Evolutionary conservation across 2,888 invertebrate species (phyloP).

Genomic region (Sclerodermus sp.): DNA sequence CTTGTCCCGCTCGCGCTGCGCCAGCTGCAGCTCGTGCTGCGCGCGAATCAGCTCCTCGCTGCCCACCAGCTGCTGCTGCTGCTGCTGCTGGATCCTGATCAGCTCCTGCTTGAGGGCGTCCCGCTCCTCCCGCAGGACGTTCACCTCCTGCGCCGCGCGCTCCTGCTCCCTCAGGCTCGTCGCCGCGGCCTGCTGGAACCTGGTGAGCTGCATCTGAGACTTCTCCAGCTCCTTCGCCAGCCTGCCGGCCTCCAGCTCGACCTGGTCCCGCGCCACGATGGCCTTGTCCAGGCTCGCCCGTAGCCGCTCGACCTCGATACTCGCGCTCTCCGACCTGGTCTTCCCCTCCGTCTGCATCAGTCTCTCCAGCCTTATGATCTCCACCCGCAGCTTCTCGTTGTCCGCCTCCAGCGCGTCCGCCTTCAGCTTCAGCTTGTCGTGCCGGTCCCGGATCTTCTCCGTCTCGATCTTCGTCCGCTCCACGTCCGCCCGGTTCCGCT

Average conservation of each 20-base stretch:
- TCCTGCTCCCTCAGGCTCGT: constrained; percentile 83
- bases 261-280: constrained; percentile 77
- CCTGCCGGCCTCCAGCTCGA: constrained; percentile 82
- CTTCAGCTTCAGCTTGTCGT: constrained; percentile 78
- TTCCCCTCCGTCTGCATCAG: constrained; percentile 61
- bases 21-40: constrained; percentile 73
- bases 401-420: constrained; percentile 72
- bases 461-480: constrained; percentile 86
- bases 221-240: constrained; percentile 85
- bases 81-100: constrained; percentile 64
- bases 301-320: constrained; percentile 78
- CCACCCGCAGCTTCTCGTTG: constrained; percentile 75
- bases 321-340: constrained; percentile 61
- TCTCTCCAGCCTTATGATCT: constrained; percentile 67
- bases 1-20: constrained; percentile 75
- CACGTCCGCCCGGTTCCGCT: constrained; percentile 77
- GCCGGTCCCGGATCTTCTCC: constrained; percentile 83
- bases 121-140: constrained; percentile 79
- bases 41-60: constrained; percentile 73
- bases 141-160: constrained; percentile 78
- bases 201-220: constrained; percentile 79
- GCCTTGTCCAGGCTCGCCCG: constrained; percentile 86
- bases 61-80: constrained; percentile 68
- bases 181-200: constrained; percentile 82
- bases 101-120: constrained; percentile 73